phyloP scores from a whole-genome alignment of 2,888 invertebrate species.

The Craniophora ligustri region DNA sequence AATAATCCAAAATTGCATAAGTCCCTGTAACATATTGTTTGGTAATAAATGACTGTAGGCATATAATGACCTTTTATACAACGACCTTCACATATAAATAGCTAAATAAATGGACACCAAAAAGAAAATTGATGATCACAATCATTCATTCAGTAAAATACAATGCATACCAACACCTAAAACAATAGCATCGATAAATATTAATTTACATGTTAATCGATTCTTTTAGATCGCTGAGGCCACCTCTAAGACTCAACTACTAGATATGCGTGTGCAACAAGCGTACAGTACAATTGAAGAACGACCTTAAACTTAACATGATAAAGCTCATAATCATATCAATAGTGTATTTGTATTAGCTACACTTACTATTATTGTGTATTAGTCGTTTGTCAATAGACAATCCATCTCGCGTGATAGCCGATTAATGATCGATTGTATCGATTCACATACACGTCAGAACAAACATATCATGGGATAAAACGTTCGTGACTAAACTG shows the following conservation, averaged over 20 bases:
- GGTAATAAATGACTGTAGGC: slow-evolving; percentile 8
- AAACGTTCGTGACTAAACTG: slow-evolving; percentile 66
- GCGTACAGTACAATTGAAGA: slow-evolving; percentile 4
- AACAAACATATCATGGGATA: slow-evolving; percentile 48
- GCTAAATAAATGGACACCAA: slow-evolving; percentile 42
- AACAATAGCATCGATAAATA: slow-evolving; percentile 69
- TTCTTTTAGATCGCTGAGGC: slow-evolving; percentile 57
- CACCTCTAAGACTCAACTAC: slow-evolving; percentile 34
- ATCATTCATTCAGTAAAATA: slow-evolving; percentile 60
- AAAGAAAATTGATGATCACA: slow-evolving; percentile 47
- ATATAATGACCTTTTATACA: slow-evolving; percentile 34
- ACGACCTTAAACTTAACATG: neutral
- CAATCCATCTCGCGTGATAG: slow-evolving; percentile 62
- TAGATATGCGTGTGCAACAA: neutral
- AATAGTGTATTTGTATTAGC: slow-evolving; percentile 1
- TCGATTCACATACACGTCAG: slow-evolving; percentile 54
- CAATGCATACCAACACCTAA: slow-evolving; percentile 56
- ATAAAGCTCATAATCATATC: slow-evolving; percentile 47
- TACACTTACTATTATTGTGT: slow-evolving; percentile 29
- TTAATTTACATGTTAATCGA: slow-evolving; percentile 74
- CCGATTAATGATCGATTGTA: slow-evolving; percentile 68
- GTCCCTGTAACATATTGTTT: neutral
- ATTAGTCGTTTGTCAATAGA: slow-evolving; percentile 62
- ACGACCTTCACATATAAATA: slow-evolving; percentile 48
- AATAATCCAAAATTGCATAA: slow-evolving; percentile 9